phyloP scores from a whole-genome alignment of 2,888 invertebrate species.

The Zhuqinia jingwanae region DNA sequence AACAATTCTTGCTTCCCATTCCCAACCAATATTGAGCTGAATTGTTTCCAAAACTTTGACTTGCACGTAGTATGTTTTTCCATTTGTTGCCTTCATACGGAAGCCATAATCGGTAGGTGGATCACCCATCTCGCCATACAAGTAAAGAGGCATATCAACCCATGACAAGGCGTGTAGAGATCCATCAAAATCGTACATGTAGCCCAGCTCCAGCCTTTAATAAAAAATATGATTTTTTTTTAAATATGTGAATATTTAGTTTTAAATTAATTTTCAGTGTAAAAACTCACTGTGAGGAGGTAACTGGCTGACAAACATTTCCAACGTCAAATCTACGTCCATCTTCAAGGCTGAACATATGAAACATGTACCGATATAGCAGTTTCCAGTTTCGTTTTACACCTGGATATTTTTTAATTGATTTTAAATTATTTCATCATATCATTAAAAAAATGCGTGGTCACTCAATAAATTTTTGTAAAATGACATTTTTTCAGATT shows the following conservation, averaged over 20 bases:
- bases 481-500: not conserved
- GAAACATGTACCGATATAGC: constrained; percentile 90
- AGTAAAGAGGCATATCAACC: constrained; percentile 84
- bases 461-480: not conserved
- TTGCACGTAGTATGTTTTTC: constrained; percentile 82
- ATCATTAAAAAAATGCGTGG: too few species aligned
- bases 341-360: constrained; percentile 88
- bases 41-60: constrained; percentile 83
- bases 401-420: constrained; percentile 81
- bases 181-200: constrained; percentile 83
- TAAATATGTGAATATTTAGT: constrained; percentile 5
- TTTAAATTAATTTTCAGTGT: not conserved
- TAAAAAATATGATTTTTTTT: constrained; percentile 60
- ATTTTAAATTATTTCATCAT: too few species aligned
- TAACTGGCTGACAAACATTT: constrained; percentile 88
- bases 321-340: constrained; percentile 87
- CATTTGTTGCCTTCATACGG: constrained; percentile 84
- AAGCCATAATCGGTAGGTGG: constrained; percentile 86
- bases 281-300: constrained; percentile 84
- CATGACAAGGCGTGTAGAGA: constrained; percentile 83
- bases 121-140: constrained; percentile 84
- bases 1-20: constrained; percentile 84
- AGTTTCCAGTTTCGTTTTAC: constrained; percentile 87
- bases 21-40: constrained; percentile 84
- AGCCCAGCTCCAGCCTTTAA: constrained; percentile 86